phyloP scores from a whole-genome alignment of 2,113 vertebrate genomes.

The Numida meleagris region DNA sequence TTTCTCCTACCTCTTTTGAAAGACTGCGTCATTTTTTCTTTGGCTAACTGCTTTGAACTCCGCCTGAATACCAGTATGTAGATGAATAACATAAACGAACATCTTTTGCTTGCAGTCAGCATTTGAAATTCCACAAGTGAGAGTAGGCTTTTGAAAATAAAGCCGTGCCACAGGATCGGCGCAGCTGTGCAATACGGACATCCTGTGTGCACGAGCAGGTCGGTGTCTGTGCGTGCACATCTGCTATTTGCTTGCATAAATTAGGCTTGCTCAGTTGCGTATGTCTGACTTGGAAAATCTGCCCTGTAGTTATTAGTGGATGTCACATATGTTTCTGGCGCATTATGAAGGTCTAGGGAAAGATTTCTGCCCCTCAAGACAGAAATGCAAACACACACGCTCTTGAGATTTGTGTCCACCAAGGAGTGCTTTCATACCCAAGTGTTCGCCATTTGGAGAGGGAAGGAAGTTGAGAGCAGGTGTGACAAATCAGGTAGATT shows the following conservation, averaged over 20 bases:
- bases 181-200: neutral
- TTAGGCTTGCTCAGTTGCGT: neutral
- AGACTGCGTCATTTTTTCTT: constrained; percentile 1
- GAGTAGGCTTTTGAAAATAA: neutral
- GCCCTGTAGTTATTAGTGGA: constrained; percentile 20
- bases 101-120: neutral
- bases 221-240: neutral
- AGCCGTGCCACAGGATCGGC: neutral
- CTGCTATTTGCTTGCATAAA: constrained; percentile 10
- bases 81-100: neutral
- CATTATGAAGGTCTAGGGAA: rapidly evolving
- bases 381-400: neutral
- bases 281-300: constrained; percentile 44
- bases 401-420: neutral
- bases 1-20: neutral
- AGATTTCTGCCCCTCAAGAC: neutral
- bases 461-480: neutral
- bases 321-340: neutral
- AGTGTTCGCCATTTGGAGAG: neutral
- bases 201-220: neutral
- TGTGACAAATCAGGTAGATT: constrained; percentile 29
- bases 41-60: neutral
- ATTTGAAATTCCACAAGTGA: constrained; percentile 27
- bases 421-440: neutral
- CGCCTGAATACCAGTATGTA: neutral